Conservation (phyloP, 2,113 vertebrate species). For the Pycnonotus jocosus region DNA sequence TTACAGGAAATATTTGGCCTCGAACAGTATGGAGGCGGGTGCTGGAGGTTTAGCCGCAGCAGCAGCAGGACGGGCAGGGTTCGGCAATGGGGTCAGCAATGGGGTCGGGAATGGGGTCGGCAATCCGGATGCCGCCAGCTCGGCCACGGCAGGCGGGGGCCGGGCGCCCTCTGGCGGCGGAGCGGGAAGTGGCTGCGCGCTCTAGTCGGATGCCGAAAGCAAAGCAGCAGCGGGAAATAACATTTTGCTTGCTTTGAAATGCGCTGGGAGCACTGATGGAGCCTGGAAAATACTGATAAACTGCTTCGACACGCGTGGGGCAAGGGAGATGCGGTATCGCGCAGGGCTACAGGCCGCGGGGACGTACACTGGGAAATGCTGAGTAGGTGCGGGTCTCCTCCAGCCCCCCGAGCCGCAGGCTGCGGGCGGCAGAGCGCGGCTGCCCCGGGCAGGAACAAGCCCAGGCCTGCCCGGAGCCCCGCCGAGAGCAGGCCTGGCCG, state of each 20-base stretch:
- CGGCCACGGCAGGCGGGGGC: not conserved
- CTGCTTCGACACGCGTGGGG: rapidly evolving
- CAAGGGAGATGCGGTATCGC: not conserved
- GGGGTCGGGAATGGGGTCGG: too few relatives aligned
- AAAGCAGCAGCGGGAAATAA: rapidly evolving
- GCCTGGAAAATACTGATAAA: rapidly evolving
- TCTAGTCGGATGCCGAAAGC: rapidly evolving
- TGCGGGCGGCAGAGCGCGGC: not conserved
- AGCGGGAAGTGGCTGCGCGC: not conserved
- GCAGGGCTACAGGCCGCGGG: rapidly evolving
- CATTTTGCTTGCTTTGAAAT: rapidly evolving
- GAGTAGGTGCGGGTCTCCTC: rapidly evolving
- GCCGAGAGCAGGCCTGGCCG: not conserved
- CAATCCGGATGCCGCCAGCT: not conserved
- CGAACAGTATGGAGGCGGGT: rapidly evolving
- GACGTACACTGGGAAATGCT: rapidly evolving
- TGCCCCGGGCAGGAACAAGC: not conserved
- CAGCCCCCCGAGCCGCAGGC: rapidly evolving
- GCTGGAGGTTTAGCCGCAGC: not conserved
- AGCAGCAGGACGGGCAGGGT: not conserved
- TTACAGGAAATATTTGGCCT: not conserved
- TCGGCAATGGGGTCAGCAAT: not conserved
- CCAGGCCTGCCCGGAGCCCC: not conserved
- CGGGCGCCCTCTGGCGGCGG: not conserved
- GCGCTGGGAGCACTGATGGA: not conserved